Base-by-base conservation (phyloP, 1,140 invertebrate genomes). In the Brachionus rotundiformis region DNA sequence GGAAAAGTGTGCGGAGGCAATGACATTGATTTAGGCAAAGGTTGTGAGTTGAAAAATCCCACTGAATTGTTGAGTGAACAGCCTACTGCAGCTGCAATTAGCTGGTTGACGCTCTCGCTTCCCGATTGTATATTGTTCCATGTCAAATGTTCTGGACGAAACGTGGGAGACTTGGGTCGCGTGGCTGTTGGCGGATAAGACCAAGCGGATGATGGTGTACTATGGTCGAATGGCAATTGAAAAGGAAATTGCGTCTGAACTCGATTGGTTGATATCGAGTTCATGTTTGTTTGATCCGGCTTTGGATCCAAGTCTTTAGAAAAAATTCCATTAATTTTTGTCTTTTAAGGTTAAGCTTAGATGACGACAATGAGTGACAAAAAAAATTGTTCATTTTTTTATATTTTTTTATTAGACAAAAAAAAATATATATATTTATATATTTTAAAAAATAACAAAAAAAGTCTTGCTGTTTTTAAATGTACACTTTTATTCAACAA, bases 331-430 rank as follows among this genome's bases (percentile, higher is more conserved):
- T 29, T 29, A 63, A 36, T 29, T 68, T 63, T 31, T 63, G 7
- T 63, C 8, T 63, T 63, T 63, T 63, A 25, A 8, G 25, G 10
- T n/a, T 61, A 27, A 11, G 7, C 59, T 68, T 33, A 68, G 36
- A 33, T 68, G 63, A 68, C 63, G 63, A 68, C 63, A 68, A 68
- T 68, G 63, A 63, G 29, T 63, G 10, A 63, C 25, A 63, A 29
- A 63, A 63, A 63, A 63, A 63, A 63, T 63, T 10, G 59, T 11
- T 11, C 27, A 8, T 63, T 63, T 63, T 63, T n/a, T n/a, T n/a
- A n/a, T n/a, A 8, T 16, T n/a, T 49, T 49, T 49, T 49, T 49
- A 49, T 49, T 49, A 5, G 47, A 49, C 47, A 49, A 49, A 49
- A 49, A 49, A 49, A 49, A 49, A 19, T 19, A 68, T 33, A 68